phyloP scores from a whole-genome alignment of 2,888 invertebrate species.

The Julus scanicus region DNA sequence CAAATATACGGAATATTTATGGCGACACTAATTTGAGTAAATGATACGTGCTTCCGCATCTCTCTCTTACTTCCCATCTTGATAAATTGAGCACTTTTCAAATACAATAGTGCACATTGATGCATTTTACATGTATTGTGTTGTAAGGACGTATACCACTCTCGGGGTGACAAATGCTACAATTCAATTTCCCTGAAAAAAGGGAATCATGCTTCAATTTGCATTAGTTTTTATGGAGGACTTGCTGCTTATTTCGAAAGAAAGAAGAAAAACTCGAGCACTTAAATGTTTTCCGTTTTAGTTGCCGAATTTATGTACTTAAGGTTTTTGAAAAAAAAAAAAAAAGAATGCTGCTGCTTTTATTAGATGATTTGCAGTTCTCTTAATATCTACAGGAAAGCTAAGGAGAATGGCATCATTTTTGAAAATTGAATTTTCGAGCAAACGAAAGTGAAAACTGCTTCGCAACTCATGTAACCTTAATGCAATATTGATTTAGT shows the following conservation, averaged over 20 bases:
- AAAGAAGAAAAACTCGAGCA: not conserved
- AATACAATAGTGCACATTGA: not conserved
- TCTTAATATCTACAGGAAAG: not conserved
- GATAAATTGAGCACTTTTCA: conserved; percentile 35
- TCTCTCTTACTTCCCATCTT: conserved; percentile 4
- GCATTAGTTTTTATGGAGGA: conserved; percentile 18
- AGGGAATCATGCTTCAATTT: conserved; percentile 42
- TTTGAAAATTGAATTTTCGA: conserved; percentile 31
- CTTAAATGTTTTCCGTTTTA: conserved; percentile 42
- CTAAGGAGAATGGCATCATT: not conserved
- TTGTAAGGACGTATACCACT: conserved; percentile 20
- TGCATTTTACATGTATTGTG: not conserved
- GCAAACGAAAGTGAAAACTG: not conserved
- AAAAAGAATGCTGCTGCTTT: not conserved
- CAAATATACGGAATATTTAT: conserved; percentile 26
- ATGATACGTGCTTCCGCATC: conserved; percentile 19
- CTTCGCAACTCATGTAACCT: not conserved
- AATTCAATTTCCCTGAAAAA: conserved; percentile 27
- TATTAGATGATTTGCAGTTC: conserved; percentile 26
- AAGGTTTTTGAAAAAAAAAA: not conserved
- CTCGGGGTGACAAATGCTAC: conserved; percentile 3
- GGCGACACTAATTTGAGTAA: conserved; percentile 35
- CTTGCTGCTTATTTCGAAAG: not conserved
- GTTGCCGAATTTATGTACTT: conserved; percentile 34
- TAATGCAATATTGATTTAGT: conserved; percentile 26